Base-by-base conservation (phyloP, 2,797 vertebrate species). In the Austrolebias charrua region DNA sequence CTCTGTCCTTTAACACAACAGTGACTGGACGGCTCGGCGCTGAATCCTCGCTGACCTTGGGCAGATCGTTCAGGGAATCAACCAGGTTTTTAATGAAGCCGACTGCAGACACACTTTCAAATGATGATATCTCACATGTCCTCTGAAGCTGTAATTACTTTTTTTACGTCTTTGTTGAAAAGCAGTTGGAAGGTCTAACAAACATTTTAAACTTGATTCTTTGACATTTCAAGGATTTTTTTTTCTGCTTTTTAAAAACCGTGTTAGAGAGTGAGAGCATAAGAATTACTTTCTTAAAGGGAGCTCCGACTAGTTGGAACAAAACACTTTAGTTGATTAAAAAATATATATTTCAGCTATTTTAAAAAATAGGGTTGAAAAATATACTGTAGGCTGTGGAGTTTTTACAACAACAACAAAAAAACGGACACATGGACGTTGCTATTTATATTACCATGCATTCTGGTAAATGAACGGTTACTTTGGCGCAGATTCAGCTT, bases 21-120 rank as follows among this genome's bases (percentile, higher is more conserved):
- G 69, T 63, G 60, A 61, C 42, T 58, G 62, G 18, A 60, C 18
- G 9, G 43, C 35, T 53, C 55, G 46, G 51, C 56, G 63, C 57
- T 68, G 48, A 73, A 73, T 11, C 29, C 60, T 80, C 66, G 4
- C 12, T 68, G 73, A 83, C 76, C 75, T 82, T 79, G 82, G 47
- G 50, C 48, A 46, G 60, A 12, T 29, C 59, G 60, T 62, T 77
- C 75, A 4, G 62, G 45, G 40, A 56, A 14, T 80, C 78, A 76
- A 79, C 71, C 65, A 67, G 46, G 44, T 66, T 62, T 64, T 75
- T 78, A 73, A 71, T 38, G 42, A 44, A 72, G n/a, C 2, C 15
- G 49, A 53, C 65, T 60, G 42, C 64, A 59, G 56, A 38, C 57
- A 47, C 54, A 63, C 72, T 71, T 68, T 38, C 33, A 75, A n/a